Evolutionary conservation across 2,888 invertebrate genomes (phyloP).

Genomic region (Drosophila subsilvestris): DNA sequence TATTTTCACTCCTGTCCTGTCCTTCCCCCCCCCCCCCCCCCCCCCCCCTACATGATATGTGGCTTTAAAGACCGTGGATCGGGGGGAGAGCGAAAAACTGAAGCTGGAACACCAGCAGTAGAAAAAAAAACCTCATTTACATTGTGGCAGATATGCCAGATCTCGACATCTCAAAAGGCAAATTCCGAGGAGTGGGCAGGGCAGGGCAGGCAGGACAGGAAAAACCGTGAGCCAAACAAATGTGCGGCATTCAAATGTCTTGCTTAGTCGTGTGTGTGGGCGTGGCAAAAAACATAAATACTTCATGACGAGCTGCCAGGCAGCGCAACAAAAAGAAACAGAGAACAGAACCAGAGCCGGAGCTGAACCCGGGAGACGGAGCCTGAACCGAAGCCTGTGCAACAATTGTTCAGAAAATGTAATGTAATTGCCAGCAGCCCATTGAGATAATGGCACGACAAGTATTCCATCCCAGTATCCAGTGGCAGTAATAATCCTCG

Average conservation of each 20-base stretch:
- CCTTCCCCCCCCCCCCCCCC: slow-evolving; percentile 9
- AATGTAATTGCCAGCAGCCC: slow-evolving; percentile 37
- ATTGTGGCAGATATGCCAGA: slow-evolving; percentile 49
- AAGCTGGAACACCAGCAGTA: neutral
- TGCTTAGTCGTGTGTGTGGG: slow-evolving; percentile 44
- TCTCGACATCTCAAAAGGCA: slow-evolving; percentile 56
- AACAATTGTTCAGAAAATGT: slow-evolving; percentile 23
- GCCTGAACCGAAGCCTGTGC: slow-evolving; percentile 5
- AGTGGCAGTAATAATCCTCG: slow-evolving; percentile 24
- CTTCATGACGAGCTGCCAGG: slow-evolving; percentile 52
- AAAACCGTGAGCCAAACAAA: slow-evolving; percentile 58
- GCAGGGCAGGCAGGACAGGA: neutral
- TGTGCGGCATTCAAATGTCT: slow-evolving; percentile 68
- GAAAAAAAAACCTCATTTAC: slow-evolving; percentile 41
- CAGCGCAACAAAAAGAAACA: slow-evolving; percentile 1
- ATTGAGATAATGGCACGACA: slow-evolving; percentile 1
- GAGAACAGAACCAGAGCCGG: neutral
- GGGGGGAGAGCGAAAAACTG: neutral
- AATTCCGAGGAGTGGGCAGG: slow-evolving; percentile 1
- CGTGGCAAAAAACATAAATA: slow-evolving; percentile 6
- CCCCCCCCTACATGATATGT: slow-evolving; percentile 59
- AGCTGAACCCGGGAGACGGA: neutral
- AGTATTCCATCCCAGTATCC: slow-evolving; percentile 54
- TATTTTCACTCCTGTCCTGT: slow-evolving; percentile 58
- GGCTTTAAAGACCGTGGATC: slow-evolving; percentile 57